Evolutionary conservation across 1,140 invertebrate species (phyloP).

Genomic region (Atopsyche davidsoni): DNA sequence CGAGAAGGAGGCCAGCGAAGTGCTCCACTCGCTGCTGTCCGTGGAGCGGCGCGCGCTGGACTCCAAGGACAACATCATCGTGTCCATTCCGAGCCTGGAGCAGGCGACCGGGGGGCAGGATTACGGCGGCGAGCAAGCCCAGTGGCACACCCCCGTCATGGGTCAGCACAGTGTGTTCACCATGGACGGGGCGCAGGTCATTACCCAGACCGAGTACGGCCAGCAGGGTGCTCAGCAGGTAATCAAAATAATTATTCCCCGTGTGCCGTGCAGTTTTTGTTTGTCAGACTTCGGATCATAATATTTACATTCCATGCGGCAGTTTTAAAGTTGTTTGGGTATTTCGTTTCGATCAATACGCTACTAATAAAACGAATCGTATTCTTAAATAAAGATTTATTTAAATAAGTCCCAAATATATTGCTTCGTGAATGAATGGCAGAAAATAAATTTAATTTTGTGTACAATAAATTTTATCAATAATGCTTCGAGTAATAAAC

Average conservation of each 20-base stretch:
- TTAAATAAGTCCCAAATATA: no score
- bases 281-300: no score
- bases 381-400: no score
- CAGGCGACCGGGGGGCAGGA: conserved; percentile 42
- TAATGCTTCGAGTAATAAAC: no score
- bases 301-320: no score
- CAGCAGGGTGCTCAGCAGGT: conserved; percentile 24
- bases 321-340: background rate
- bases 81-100: conserved; percentile 39
- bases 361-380: no score
- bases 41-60: conserved; percentile 49
- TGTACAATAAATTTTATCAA: no score
- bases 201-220: conserved; percentile 36
- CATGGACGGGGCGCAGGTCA: conserved; percentile 37
- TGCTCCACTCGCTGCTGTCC: conserved; percentile 56
- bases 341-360: background rate
- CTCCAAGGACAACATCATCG: conserved; percentile 50
- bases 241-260: conserved; percentile 3
- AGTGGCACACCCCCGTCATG: conserved; percentile 55
- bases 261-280: no score
- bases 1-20: conserved; percentile 61
- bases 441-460: no score
- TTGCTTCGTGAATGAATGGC: no score
- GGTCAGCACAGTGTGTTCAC: conserved; percentile 47
- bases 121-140: conserved; percentile 43